Percentiles rank a stretch among this genome's conserved stretches.
Conservation (phyloP, 2,888 invertebrate genomes). For the Salpingus planirostris region DNA sequence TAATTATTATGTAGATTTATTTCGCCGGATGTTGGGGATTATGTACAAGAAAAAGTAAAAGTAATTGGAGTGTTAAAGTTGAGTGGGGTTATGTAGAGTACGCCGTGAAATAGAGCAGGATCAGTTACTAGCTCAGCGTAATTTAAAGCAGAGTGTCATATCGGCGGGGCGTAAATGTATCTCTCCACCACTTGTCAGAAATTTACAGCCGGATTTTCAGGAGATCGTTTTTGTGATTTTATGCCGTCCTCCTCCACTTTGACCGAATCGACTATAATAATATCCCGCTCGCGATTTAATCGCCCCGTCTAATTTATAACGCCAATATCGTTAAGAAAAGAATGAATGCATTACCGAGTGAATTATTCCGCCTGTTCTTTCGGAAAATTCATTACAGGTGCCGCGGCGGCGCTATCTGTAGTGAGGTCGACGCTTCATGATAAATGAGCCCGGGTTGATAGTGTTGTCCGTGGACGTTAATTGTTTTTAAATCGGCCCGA, state of each 20-base stretch:
- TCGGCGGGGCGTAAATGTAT: conserved; percentile 11
- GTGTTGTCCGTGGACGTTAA: too few species aligned
- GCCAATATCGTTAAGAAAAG: too few species aligned
- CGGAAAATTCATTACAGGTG: too few species aligned
- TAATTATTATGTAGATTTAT: too few species aligned
- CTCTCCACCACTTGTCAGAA: conserved; percentile 22
- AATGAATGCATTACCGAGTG: too few species aligned
- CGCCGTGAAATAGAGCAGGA: conserved; percentile 24
- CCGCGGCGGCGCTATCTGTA: too few species aligned
- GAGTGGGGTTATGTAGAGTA: conserved; percentile 14
- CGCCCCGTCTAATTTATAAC: conserved; percentile 15
- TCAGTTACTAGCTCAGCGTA: conserved; percentile 27
- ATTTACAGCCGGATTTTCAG: conserved; percentile 26
- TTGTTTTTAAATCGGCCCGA: too few species aligned
- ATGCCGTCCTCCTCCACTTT: conserved; percentile 16
- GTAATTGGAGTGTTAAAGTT: conserved; percentile 14
- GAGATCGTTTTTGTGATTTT: conserved; percentile 21
- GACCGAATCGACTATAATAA: conserved; percentile 13
- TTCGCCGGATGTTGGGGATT: too few species aligned
- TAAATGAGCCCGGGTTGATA: too few species aligned
- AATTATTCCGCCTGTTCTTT: too few species aligned
- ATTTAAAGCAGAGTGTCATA: conserved; percentile 26
- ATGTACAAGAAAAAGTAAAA: conserved; percentile 12
- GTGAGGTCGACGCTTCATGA: too few species aligned
- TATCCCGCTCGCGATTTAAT: conserved; percentile 12